Evolutionary conservation across 2,113 vertebrate species (phyloP), one percentile per base, ranked within the genome.

Genomic region (Mungos mungo): DNA sequence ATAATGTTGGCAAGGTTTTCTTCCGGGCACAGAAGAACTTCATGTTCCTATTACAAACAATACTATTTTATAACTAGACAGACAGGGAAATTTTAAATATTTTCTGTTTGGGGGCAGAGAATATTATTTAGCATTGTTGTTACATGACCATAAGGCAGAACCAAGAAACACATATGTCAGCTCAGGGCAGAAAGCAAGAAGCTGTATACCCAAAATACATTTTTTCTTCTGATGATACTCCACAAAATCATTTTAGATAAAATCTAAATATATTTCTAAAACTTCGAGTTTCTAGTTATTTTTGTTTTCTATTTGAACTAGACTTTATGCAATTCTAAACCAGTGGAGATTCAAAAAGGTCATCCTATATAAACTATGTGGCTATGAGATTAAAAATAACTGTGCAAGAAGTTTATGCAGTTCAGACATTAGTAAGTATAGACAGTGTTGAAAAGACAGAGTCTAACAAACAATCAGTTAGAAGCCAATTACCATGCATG

Each of bases 1-100:
- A 87, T 68, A 86, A 90, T 68, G 23, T 77, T 93, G 27, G 33
- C 19, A 72, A 19, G 52, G 57, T 95, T 98, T 57, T 92, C 66
- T 95, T 14, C 21, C 87, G 57, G 54, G 12, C n/a, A 27, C 41
- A 92, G 0, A n/a, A 95, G 19, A n/a, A 94, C 84, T 91, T 25
- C 13, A 60, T 95, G 27, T 50, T 95, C 98, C 80, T 41, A 1
- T 76, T 82, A 79, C 60, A 92, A 47, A 38, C 69, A 47, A 4
- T 91, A 92, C 90, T 18, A 16, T 76, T 97, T 97, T 76, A 47
- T 81, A 60, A 68, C 41, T 23, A 52, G 3, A 94, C 66, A 91
- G 15, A 6, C 90, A 87, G 0, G 33, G 66, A n/a, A 83, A 66
- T 21, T 88, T 63, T 63, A 93, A 97, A 69, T 74, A 76, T n/a